Conservation (phyloP, 2,888 invertebrate species). For the Cerceris ruficornis region DNA sequence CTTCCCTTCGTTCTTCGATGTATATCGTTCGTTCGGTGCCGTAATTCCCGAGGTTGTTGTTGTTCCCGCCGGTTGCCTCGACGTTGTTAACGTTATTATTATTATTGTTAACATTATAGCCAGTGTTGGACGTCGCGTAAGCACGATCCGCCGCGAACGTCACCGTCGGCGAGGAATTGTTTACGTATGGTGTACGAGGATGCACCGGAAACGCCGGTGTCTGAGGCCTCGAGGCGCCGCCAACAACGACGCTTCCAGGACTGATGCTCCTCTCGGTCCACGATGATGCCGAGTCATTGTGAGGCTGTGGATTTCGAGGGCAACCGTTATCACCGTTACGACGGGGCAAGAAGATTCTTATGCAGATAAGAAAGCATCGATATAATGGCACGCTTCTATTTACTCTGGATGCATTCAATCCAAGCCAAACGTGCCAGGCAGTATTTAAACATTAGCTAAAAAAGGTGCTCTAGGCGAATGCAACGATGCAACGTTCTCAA, state of each 20-base stretch:
- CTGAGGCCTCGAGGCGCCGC: slow-evolving; percentile 87
- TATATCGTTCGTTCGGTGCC: slow-evolving; percentile 75
- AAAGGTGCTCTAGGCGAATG: not conserved
- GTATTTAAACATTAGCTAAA: slow-evolving; percentile 20
- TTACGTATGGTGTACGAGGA: slow-evolving; percentile 93
- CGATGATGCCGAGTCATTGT: slow-evolving; percentile 86
- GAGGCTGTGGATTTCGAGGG: slow-evolving; percentile 64
- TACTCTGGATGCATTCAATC: slow-evolving; percentile 30
- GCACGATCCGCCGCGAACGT: slow-evolving; percentile 78
- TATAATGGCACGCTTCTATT: slow-evolving; percentile 34
- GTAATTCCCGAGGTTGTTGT: slow-evolving; percentile 73
- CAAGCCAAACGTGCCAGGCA: slow-evolving; percentile 49
- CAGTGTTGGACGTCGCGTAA: slow-evolving; percentile 71
- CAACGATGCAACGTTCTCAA: no score
- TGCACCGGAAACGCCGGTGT: slow-evolving; percentile 97
- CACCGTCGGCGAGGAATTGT: slow-evolving; percentile 87
- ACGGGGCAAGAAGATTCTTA: no score
- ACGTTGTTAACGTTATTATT: slow-evolving; percentile 57
- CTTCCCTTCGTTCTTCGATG: slow-evolving; percentile 78
- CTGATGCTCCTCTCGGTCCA: slow-evolving; percentile 84
- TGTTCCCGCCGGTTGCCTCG: slow-evolving; percentile 64
- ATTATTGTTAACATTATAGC: slow-evolving; percentile 72
- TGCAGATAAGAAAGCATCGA: not conserved
- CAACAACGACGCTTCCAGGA: slow-evolving; percentile 83
- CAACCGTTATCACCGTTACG: slow-evolving; percentile 1